Evolutionary conservation across 2,888 invertebrate species (phyloP).

Genomic region (Cryptocephalus moraei): DNA sequence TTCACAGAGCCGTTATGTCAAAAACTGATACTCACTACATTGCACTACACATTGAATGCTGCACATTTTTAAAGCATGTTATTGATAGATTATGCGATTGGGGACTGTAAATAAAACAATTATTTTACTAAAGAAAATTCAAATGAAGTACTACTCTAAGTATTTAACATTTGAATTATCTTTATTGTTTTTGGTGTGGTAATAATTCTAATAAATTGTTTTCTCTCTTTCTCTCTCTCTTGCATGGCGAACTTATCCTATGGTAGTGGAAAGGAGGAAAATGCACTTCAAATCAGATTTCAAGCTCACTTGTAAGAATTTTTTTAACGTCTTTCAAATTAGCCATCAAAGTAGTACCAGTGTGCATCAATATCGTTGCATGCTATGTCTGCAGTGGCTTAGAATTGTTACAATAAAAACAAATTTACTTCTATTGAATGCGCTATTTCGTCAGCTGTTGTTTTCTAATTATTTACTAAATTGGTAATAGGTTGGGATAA

Average conservation of each 20-base stretch:
- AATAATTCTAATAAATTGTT: constrained; percentile 31
- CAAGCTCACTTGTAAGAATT: constrained; percentile 54
- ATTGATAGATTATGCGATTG: constrained; percentile 2
- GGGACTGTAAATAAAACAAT: too few relatives aligned
- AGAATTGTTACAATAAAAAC: too few relatives aligned
- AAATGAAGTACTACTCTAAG: too few relatives aligned
- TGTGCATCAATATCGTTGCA: neutral
- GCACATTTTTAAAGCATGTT: constrained; percentile 13
- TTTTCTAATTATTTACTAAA: too few relatives aligned
- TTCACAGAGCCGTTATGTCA: too few relatives aligned
- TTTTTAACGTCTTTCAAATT: constrained; percentile 12
- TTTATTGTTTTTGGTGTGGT: constrained; percentile 19
- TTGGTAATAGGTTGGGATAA: too few relatives aligned
- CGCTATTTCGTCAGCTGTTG: too few relatives aligned
- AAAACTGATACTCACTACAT: too few relatives aligned
- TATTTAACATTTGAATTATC: neutral
- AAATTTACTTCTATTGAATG: too few relatives aligned
- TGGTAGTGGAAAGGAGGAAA: constrained; percentile 56
- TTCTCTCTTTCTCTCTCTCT: constrained; percentile 45
- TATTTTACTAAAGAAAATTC: too few relatives aligned
- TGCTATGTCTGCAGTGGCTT: too few relatives aligned
- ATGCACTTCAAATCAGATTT: constrained; percentile 57
- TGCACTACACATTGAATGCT: constrained; percentile 7
- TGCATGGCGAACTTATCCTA: constrained; percentile 46
- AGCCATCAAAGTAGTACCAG: constrained; percentile 9